Evolutionary conservation across 2,113 vertebrate genomes (phyloP), one percentile per base, ranked within the genome.

Genomic region (Cynoglossus semilaevis): DNA sequence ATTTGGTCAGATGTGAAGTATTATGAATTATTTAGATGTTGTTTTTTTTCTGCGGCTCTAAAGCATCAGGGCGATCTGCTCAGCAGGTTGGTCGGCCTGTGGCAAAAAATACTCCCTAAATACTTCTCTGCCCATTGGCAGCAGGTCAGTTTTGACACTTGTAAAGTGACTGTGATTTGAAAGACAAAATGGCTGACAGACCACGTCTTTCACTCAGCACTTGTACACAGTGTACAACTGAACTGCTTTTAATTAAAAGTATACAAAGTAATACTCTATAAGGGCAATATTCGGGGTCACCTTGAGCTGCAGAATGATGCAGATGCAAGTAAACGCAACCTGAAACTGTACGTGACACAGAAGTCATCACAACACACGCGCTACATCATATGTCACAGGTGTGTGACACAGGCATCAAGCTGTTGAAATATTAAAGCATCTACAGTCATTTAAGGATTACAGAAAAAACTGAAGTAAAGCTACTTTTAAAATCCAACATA

Each of bases 1-100:
- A 7, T 43, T 2, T 29, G 51, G 4, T 52, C 6, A 48, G 53
- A 67, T 57, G n/a, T 34, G 3, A 67, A 56, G 1, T 2, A 55
- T 14, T 47, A 34, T 48, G 13, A 13, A 13, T 58, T 18, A 34
- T 16, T 36, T 29, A 22, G 6, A 57, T n/a, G 38, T 66, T n/a
- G n/a, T n/a, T n/a, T n/a, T n/a, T n/a, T 60, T 59, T 8, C 1
- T 12, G 15, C 15, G 4, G 19, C 18, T 37, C n/a, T 42, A 10
- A 42, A 64, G 53, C 16, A 44, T 65, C 42, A 54, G 58, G 44
- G 58, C 70, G 48, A 19, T 11, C 34, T 55, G 74, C 80, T 77
- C 67, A 73, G 35, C 87, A 86, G 84, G 84, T 81, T 88, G 79
- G 58, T 46, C 74, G 84, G 77, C 87, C 87, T 75, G 75, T 47